Percentiles rank a stretch among this genome's conserved stretches.
Evolutionary conservation across 2,113 vertebrate species (phyloP).

Genomic region (Ceuthmochares aereus): DNA sequence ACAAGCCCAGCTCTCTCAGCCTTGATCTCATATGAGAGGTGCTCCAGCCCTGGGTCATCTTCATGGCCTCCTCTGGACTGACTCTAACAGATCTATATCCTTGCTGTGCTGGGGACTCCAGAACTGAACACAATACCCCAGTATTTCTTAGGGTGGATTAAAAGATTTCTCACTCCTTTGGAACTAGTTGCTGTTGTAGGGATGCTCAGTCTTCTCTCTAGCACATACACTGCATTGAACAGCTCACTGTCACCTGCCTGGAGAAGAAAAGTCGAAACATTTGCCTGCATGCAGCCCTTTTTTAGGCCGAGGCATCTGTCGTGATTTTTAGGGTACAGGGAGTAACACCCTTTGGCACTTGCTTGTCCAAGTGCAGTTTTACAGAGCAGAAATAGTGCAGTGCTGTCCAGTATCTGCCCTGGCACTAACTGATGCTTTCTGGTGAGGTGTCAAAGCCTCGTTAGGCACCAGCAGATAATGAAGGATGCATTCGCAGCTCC

Average conservation of each 20-base stretch:
- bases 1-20: too few relatives aligned
- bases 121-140: too few relatives aligned
- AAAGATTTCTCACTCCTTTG: background rate
- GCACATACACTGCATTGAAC: background rate
- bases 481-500: background rate
- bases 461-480: background rate
- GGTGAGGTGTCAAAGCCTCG: accelerated
- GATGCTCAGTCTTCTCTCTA: background rate
- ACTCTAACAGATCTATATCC: too few relatives aligned
- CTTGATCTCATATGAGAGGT: too few relatives aligned
- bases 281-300: background rate
- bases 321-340: background rate
- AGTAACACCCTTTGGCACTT: background rate
- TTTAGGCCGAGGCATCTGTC: background rate
- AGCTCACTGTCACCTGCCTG: background rate
- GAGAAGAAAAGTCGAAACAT: background rate
- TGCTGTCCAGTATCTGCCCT: background rate
- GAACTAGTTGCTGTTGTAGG: background rate
- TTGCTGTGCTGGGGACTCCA: too few relatives aligned
- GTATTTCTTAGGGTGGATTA: background rate
- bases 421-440: background rate
- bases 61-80: too few relatives aligned
- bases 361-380: background rate
- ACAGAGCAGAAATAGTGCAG: background rate
- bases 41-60: too few relatives aligned